Evolutionary conservation across 1,140 invertebrate genomes (phyloP), one percentile per base, ranked within the genome.

Genomic region (Diprion similis): DNA sequence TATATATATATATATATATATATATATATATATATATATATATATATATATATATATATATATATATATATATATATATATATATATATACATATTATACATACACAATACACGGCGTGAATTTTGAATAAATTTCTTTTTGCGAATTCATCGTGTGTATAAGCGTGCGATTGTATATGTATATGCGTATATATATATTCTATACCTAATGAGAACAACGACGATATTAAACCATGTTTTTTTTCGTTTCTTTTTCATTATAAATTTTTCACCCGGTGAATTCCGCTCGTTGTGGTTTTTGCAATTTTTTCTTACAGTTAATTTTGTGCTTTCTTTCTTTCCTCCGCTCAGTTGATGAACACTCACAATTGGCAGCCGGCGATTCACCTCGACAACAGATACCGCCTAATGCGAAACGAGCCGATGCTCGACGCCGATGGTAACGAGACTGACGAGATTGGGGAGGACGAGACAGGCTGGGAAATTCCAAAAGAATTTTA

Each of bases 351-450:
- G 85, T 59, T 81, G 13, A n/a, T 75, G 9, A 72, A 78, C 10
- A 71, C 15, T 1, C 64, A 79, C 37, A 74, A 79, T 0, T 71
- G 18, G 66, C 68, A 76, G 17, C 86, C 87, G 10, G 78, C 78
- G 1, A 81, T 87, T 70, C 81, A 86, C 71, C 74, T 88, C 77
- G 86, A 87, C 78, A 88, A 88, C 81, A 82, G 85, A 46, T 87
- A 88, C 66, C 80, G 87, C 45, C 70, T 85, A 13, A 84, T 88
- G 81, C 76, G 84, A 46, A 74, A 81, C 59, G 85, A 87, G 37
- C 79, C 76, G 11, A 86, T 87, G 86, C 65, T 87, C 51, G 84
- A 87, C 68, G 79, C 77, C 0, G 1, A 83, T 17, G 84, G 84
- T 19, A 82, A 82, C 0, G 71, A 66, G 17, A 87, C 82, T 8